Evolutionary conservation across 2,888 invertebrate species (phyloP), one percentile per base, ranked within the genome.

Genomic region (Lasioglossum malachurum): DNA sequence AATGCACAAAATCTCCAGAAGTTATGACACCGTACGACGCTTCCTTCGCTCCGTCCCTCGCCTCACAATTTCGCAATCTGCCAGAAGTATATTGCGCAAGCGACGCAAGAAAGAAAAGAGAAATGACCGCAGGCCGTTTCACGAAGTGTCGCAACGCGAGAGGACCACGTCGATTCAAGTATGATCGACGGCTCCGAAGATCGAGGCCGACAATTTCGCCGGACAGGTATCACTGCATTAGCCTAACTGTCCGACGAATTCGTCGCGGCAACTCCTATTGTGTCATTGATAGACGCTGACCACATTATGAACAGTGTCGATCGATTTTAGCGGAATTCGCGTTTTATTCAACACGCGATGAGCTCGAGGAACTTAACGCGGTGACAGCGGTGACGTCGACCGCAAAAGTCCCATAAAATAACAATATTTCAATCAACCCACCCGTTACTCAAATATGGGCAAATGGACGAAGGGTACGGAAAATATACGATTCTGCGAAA

Each of bases 61-160:
- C 31, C 7, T 3, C 19, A 0, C 16, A 7, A 27, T 64, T 64
- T 64, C 64, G 31, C 31, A 31, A 64, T 19, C 64, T n/a, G 57
- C 57, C 57, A 12, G 57, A n/a, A n/a, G 57, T n/a, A 60, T 79
- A 85, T 85, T 85, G 79, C 79, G 84, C 84, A 84, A 84, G 84
- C 78, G 46, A 4, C 84, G 75, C 38, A 14, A 71, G 49, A 57
- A 57, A 35, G 41, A 46, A 57, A 76, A 71, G 35, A 60, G n/a
- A 31, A 27, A 76, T 19, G 57, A 46, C 27, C 14, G 41, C 27
- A 38, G 10, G 83, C 14, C 57, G 35, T 64, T 72, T 60, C 27
- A 27, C 75, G 74, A 73, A 38, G 46, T 49, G 73, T 77, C 27
- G 82, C 77, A 67, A 82, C 75, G 16, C 12, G 57, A 73, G 35